Conservation (phyloP, 1,140 invertebrate species). For the Drosophila suzukii region DNA sequence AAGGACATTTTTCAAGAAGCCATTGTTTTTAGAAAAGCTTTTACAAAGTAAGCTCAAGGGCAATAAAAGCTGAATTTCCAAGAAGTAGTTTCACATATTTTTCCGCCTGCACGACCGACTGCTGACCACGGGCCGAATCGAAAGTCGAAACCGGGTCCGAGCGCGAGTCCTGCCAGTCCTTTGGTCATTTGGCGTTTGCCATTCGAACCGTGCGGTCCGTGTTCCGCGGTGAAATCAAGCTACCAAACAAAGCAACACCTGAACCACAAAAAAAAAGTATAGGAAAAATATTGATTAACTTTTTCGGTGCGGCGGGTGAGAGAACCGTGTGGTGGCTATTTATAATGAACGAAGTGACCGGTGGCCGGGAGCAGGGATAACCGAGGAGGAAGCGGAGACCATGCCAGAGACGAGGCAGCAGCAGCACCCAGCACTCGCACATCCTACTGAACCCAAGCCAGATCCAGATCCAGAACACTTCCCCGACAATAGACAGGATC, state of each 20-base stretch:
- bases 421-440: slow-evolving; percentile 57
- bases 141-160: slow-evolving; percentile 35
- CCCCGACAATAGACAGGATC: slow-evolving; percentile 64
- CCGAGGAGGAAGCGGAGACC: slow-evolving; percentile 26
- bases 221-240: slow-evolving; percentile 41
- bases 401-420: slow-evolving; percentile 68
- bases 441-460: slow-evolving; percentile 11
- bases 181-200: slow-evolving; percentile 78
- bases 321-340: slow-evolving; percentile 41
- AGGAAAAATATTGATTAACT: slow-evolving; percentile 73
- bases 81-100: slow-evolving; percentile 7
- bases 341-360: slow-evolving; percentile 47
- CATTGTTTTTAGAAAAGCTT: neutral
- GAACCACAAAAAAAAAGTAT: slow-evolving; percentile 16
- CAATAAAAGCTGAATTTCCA: neutral
- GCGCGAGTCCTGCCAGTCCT: slow-evolving; percentile 35
- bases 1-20: neutral
- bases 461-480: slow-evolving; percentile 74
- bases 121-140: slow-evolving; percentile 42
- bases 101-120: slow-evolving; percentile 13
- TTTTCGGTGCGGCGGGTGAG: slow-evolving; percentile 32
- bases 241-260: slow-evolving; percentile 29
- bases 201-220: slow-evolving; percentile 71
- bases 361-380: slow-evolving; percentile 29
- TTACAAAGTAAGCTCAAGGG: neutral